Evolutionary conservation across 2,113 vertebrate genomes (phyloP).

Genomic region (Bungarus multicinctus): DNA sequence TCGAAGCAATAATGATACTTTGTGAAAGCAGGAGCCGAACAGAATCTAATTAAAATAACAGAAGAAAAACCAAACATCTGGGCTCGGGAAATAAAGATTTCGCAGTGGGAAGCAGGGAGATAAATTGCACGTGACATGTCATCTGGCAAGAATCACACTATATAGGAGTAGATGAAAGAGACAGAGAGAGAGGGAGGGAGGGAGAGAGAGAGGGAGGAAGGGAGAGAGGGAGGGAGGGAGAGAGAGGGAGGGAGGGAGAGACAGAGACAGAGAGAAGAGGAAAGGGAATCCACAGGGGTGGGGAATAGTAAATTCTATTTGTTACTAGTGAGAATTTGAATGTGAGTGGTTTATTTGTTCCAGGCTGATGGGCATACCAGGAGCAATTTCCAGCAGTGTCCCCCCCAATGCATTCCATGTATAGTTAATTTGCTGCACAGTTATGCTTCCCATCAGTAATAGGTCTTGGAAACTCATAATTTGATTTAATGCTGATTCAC

Average conservation of each 20-base stretch:
- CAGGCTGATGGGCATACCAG: background rate
- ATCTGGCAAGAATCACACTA: background rate
- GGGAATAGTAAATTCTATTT: background rate
- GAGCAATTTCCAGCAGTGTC: background rate
- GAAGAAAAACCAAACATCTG: slow-evolving; percentile 21
- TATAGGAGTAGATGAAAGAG: background rate
- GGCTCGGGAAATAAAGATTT: slow-evolving; percentile 29
- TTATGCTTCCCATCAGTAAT: background rate
- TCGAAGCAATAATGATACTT: background rate
- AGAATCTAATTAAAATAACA: slow-evolving; percentile 31
- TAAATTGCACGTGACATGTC: slow-evolving; percentile 3
- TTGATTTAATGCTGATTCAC: background rate
- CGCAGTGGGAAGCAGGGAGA: background rate
- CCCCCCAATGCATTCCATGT: background rate
- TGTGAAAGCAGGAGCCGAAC: slow-evolving; percentile 5
- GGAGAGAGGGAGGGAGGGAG: too few species aligned
- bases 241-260: background rate
- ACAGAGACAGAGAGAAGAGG: background rate
- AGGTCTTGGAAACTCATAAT: background rate
- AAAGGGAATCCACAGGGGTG: background rate
- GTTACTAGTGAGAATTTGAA: background rate
- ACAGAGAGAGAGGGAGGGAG: background rate
- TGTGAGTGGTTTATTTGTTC: background rate
- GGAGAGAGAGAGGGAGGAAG: background rate
- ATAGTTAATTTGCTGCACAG: background rate